Conservation (phyloP, 2,797 vertebrate genomes). For the Taenioides sp. region DNA sequence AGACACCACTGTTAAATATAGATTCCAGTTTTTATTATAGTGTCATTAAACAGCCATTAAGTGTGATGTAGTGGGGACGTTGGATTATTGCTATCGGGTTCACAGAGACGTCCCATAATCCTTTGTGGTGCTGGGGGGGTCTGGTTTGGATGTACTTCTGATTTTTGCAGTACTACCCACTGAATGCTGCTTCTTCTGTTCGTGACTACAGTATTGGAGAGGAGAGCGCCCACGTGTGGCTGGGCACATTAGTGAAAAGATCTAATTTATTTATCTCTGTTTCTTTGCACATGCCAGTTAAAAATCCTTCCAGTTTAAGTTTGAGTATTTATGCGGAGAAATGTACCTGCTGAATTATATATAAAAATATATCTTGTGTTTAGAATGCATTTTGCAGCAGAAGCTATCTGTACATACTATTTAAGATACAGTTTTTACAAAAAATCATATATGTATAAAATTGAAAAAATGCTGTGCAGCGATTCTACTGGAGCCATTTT, state of each 20-base stretch:
- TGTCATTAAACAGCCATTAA: not conserved
- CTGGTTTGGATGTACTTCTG: slow-evolving; percentile 77
- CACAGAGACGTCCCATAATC: not conserved
- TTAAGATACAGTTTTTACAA: slow-evolving; percentile 85
- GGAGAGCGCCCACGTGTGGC: slow-evolving; percentile 75
- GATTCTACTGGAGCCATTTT: slow-evolving; percentile 94
- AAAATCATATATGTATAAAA: slow-evolving; percentile 80
- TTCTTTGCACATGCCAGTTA: slow-evolving; percentile 90
- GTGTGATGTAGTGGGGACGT: no score
- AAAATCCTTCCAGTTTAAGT: slow-evolving; percentile 85
- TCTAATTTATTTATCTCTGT: slow-evolving; percentile 74
- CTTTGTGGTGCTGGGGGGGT: not conserved
- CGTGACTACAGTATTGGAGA: slow-evolving; percentile 87
- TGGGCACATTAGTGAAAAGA: slow-evolving; percentile 84
- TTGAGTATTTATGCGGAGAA: slow-evolving; percentile 83
- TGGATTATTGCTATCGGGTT: not conserved
- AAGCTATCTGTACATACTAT: slow-evolving; percentile 93
- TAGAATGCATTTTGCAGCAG: slow-evolving; percentile 89
- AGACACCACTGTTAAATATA: no score
- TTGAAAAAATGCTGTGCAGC: slow-evolving; percentile 89
- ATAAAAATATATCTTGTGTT: slow-evolving; percentile 83
- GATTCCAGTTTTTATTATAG: no score
- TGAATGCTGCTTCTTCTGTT: slow-evolving; percentile 95
- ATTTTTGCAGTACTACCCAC: slow-evolving; percentile 91
- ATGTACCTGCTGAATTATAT: slow-evolving; percentile 84